Conservation (phyloP, 2,888 invertebrate species). For the Hybos culiciformis region DNA sequence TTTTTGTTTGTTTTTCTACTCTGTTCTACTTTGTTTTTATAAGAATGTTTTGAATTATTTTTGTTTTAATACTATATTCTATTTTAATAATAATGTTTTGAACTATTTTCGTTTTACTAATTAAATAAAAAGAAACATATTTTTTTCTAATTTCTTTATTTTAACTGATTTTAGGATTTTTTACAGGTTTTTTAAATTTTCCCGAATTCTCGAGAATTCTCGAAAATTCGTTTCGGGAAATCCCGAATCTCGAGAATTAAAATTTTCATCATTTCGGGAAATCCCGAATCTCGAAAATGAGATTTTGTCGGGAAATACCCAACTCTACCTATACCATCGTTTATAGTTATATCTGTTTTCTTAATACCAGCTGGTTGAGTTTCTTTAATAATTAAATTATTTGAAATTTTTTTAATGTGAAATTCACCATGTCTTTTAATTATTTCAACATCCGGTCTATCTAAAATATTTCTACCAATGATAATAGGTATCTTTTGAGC, state of each 20-base stretch:
- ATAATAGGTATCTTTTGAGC: neutral
- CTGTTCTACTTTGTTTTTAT: neutral
- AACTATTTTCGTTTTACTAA: neutral
- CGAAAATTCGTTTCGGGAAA: no score
- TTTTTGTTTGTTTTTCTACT: no score
- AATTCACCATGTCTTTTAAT: neutral
- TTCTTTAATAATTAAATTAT: no score
- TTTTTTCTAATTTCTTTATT: neutral
- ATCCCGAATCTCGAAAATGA: no score
- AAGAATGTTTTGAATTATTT: neutral
- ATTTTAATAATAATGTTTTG: neutral
- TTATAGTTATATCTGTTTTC: no score
- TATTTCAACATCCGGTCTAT: neutral
- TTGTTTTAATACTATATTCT: neutral
- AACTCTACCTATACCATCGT: no score
- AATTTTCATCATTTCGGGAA: no score
- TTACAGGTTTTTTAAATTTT: neutral
- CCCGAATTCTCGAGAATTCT: neutral
- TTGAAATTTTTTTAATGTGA: no score
- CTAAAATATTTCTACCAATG: neutral
- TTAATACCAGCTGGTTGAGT: no score
- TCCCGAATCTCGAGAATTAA: no score
- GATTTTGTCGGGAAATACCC: no score
- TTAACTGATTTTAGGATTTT: neutral
- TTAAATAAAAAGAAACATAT: neutral